Base-by-base conservation (phyloP, 2,888 invertebrate genomes). In the Eristalis arbustorum region DNA sequence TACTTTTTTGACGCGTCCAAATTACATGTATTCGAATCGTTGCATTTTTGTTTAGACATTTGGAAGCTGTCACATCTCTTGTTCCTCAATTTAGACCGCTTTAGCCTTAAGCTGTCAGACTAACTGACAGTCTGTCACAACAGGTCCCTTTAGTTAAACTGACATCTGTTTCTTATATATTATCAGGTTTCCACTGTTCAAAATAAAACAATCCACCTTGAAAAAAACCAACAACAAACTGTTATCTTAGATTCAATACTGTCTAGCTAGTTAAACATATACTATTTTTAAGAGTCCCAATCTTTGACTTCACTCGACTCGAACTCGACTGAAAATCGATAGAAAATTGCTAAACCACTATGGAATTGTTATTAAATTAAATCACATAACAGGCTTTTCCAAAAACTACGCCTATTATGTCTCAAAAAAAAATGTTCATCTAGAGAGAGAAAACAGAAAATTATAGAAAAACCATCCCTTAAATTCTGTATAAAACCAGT, bases 401-500 rank as follows among this genome's bases (percentile, higher is more conserved):
- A 49, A 18, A 49, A 49, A 49, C 49, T 49, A 49, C 10, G 49
- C 49, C 49, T 49, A 8, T 49, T 42, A 42, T 42, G 42, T 42
- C 49, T 49, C 49, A 49, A 49, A 2, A 25, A 2, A 25, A 49
- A 49, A 5, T 49, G 49, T 49, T 49, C n/a, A 49, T 18, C 8
- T 49, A 49, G 49, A 5, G 40, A n/a, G 40, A 42, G 14, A 40
- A 40, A 11, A 14, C 2, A 49, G n/a, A 5, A 49, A 25, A 59
- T 1, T 10, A 59, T n/a, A 31, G 14, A 23, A 59, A 31, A 42
- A 28, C 49, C 62, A 57, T 68, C 56, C 18, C 49, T 25, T 4
- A 68, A 69, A n/a, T 18, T 37, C 49, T 66, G 25, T 69, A 42
- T 25, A 67, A 28, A 66, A 68, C 68, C 14, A 59, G 18, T 57